Evolutionary conservation across 1,140 invertebrate species (phyloP), one percentile per base, ranked within the genome.

Genomic region (Battus philenor): DNA sequence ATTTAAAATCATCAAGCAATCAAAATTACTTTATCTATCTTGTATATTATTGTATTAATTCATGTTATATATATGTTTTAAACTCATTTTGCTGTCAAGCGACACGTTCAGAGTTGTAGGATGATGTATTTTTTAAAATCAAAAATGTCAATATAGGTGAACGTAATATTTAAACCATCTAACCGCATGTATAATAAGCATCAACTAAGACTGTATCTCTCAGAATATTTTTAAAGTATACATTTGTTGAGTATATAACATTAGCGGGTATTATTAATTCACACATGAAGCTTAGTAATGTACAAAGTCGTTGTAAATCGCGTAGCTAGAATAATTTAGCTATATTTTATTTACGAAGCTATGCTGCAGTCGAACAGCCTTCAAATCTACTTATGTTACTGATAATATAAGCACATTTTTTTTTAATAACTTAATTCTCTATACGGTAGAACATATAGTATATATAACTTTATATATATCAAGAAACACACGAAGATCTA

Each of bases 241-340:
- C 49, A 51, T 51, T 51, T 51, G 49, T 51, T 51, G 45, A 41
- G 34, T 51, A 51, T 51, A 41, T 51, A 51, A 36, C 17, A 44
- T 44, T 43, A 49, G 24, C 27, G 8, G 22, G 26, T 16, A 41
- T 13, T 24, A 41, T 24, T 27, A 41, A 39, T 44, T 64, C 50
- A 61, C 67, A 68, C 51, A 65, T 57, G 73, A 81, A 78, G 75
- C 73, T 81, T 81, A 75, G 62, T 68, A 60, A 63, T 76, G 75
- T 82, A 82, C 78, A 82, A 80, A 82, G 68, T 70, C 68, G 69
- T 68, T 59, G 45, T 79, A 77, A 71, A 70, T 62, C 64, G 44
- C 38, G 61, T 82, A 82, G 76, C 59, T 80, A 82, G 73, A 75
- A 73, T 82, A 82, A 80, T 82, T 81, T 77, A 78, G 64, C 58